These are phyloP conservation scores for Icerya purchasi DNA, from an alignment of 2,888 invertebrate genomes.

Conservation along the genomic window DNA sequence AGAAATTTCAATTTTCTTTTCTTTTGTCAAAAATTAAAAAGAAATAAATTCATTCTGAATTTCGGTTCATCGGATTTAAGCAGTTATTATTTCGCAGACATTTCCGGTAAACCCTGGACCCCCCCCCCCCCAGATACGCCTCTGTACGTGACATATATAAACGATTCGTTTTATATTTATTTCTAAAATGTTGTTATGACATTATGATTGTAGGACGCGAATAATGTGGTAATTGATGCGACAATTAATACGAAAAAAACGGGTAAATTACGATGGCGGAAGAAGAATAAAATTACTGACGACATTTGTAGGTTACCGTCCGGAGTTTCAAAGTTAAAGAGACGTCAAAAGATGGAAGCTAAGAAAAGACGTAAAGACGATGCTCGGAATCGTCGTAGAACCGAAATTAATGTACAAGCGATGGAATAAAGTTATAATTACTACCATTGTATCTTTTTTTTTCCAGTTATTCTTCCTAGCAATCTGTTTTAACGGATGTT, in stretches of 20 bases:
- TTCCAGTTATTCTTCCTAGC: too few species aligned
- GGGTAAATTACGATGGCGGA: conserved; percentile 17
- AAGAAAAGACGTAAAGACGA: conserved; percentile 23
- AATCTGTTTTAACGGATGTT: too few species aligned
- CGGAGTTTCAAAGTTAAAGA: conserved; percentile 20
- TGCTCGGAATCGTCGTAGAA: conserved; percentile 12
- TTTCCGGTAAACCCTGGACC: neutral
- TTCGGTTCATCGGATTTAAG: too few species aligned
- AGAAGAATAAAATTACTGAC: conserved; percentile 14
- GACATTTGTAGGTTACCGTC: conserved; percentile 16
- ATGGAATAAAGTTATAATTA: too few species aligned
- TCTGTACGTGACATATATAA: too few species aligned
- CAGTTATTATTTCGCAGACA: neutral
- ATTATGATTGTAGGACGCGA: conserved; percentile 2
- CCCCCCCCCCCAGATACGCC: too few species aligned
- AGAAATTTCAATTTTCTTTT: too few species aligned
- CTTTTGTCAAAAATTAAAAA: too few species aligned
- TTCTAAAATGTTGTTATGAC: neutral
- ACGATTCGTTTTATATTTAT: too few species aligned
- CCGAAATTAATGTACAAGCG: too few species aligned
- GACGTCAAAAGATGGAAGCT: conserved; percentile 19
- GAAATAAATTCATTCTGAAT: too few species aligned
- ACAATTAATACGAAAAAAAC: conserved; percentile 14
- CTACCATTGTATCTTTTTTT: too few species aligned
- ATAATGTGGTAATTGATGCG: conserved; percentile 21